Evolutionary conservation across 2,797 vertebrate species (phyloP).

Genomic region (Smutsia temminckii): DNA sequence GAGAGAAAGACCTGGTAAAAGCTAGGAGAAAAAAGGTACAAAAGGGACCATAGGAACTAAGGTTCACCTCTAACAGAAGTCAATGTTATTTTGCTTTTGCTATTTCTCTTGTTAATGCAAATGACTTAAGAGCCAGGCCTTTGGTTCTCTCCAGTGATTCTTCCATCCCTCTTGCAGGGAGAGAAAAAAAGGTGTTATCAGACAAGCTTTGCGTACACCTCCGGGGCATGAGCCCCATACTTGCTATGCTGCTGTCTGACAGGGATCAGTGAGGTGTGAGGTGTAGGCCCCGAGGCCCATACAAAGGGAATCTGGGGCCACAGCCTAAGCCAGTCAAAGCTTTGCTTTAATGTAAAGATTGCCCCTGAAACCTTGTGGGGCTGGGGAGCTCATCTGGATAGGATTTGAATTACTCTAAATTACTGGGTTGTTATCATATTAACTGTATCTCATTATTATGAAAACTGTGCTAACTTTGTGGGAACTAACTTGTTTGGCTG

Average conservation of each 20-base stretch:
- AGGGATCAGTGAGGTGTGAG: background rate
- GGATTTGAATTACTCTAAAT: slow-evolving; percentile 34
- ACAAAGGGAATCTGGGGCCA: background rate
- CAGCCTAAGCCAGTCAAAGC: background rate
- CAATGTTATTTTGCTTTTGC: background rate
- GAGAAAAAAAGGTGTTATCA: background rate
- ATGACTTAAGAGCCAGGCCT: background rate
- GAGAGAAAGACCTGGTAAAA: background rate
- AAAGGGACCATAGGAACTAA: background rate
- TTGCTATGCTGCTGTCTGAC: background rate
- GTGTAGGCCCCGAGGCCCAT: background rate
- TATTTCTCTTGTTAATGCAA: background rate
- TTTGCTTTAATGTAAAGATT: background rate
- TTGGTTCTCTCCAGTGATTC: background rate
- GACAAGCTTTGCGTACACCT: background rate
- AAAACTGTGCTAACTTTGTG: background rate
- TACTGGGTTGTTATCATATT: background rate
- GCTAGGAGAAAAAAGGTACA: no score
- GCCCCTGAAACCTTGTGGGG: background rate
- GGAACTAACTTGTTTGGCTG: background rate
- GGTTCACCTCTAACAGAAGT: background rate
- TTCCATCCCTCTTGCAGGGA: background rate
- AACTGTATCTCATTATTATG: background rate
- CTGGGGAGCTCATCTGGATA: background rate
- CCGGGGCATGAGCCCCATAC: background rate